These are phyloP conservation scores for Pogonomyrmex californicus DNA, from an alignment of 1,140 invertebrate genomes.

Conservation along the genomic window DNA sequence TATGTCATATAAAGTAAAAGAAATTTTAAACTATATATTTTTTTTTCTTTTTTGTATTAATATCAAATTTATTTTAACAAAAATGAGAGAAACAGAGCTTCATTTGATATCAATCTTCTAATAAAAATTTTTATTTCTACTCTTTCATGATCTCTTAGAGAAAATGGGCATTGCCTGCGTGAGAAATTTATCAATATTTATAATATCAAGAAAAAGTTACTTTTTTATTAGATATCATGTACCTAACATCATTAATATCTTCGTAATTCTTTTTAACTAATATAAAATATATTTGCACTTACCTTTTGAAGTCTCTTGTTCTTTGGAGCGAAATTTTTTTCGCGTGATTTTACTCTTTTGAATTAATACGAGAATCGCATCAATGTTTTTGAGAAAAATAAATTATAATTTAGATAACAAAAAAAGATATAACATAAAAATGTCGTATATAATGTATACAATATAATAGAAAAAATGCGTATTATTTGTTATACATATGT, in stretches of 20 bases:
- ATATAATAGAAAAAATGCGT: conserved; percentile 23
- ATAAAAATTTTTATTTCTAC: not conserved
- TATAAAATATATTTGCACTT: conserved; percentile 3
- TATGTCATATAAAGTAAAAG: conserved; percentile 1
- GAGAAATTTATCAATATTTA: not conserved
- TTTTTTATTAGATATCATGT: not conserved
- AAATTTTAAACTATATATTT: not conserved
- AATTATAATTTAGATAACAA: not conserved
- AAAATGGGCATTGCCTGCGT: not conserved
- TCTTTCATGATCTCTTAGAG: not conserved
- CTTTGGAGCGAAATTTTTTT: not conserved
- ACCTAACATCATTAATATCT: not conserved
- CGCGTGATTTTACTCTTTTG: not conserved
- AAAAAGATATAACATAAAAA: not conserved
- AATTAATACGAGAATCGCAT: not conserved
- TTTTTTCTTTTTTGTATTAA: not conserved
- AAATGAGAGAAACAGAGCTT: too few species aligned
- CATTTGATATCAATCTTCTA: not conserved
- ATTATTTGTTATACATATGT: conserved; percentile 70
- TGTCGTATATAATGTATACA: not conserved
- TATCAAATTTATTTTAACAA: not conserved
- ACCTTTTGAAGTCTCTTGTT: not conserved
- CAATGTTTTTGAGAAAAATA: not conserved
- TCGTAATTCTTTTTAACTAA: not conserved
- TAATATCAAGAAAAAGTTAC: not conserved